A percentile compares a stretch with the other conserved stretches of the same genome.
Conservation (phyloP, 2,797 vertebrate species). For the Tachyglossus aculeatus region DNA sequence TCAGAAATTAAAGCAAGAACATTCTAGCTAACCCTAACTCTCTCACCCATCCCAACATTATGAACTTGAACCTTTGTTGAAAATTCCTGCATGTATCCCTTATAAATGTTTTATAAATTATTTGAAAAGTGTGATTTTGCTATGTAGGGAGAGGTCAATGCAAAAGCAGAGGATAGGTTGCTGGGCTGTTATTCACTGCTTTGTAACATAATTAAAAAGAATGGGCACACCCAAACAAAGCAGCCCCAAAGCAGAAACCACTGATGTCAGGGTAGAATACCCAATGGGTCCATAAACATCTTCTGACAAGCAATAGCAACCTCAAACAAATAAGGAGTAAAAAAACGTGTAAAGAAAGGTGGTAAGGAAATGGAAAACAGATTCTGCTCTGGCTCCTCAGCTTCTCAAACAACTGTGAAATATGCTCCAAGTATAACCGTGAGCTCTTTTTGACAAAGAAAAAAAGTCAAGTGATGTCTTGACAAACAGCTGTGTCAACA, state of each 20-base stretch:
- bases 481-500: no score
- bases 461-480: no score
- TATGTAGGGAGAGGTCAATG: not conserved
- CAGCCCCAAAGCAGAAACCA: not conserved
- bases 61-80: not conserved
- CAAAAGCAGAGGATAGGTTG: not conserved
- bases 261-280: not conserved
- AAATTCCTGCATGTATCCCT: not conserved
- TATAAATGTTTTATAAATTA: not conserved
- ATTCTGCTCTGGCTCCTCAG: not conserved
- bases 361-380: not conserved
- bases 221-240: not conserved
- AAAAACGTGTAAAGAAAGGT: not conserved
- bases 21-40: no score
- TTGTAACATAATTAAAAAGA: no score
- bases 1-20: no score
- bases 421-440: no score
- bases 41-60: not conserved
- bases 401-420: not conserved
- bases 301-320: not conserved
- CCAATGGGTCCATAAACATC: not conserved
- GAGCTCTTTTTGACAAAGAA: no score
- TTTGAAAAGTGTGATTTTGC: not conserved
- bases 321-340: not conserved
- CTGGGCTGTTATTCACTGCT: not conserved